A percentile compares a stretch with the other conserved stretches of the same genome.
Evolutionary conservation across 2,888 invertebrate species (phyloP).

Genomic region (Yponomeuta evonymella): DNA sequence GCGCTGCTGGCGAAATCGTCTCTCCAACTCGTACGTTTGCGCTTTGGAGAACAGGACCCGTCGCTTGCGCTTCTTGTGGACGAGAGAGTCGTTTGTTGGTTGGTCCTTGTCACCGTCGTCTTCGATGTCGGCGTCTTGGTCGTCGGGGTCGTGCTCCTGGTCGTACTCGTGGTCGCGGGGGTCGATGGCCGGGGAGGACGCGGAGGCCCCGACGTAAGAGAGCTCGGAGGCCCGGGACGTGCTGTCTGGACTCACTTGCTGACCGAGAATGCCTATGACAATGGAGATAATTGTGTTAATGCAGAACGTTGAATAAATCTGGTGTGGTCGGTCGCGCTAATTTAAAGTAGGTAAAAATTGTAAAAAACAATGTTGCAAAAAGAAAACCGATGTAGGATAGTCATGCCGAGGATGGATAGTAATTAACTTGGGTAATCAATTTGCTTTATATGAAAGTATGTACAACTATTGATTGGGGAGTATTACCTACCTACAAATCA

Average conservation of each 20-base stretch:
- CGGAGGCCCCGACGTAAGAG: constrained; percentile 70
- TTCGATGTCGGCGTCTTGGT: constrained; percentile 77
- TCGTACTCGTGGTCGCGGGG: constrained; percentile 51
- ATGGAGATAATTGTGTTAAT: constrained; percentile 27
- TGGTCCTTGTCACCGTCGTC: constrained; percentile 55
- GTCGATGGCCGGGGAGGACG: constrained; percentile 55
- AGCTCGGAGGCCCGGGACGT: constrained; percentile 90
- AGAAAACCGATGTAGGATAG: too few relatives aligned
- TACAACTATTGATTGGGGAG: too few relatives aligned
- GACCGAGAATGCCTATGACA: constrained; percentile 73
- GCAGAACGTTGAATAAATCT: neutral
- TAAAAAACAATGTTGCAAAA: too few relatives aligned
- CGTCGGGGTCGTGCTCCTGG: constrained; percentile 63
- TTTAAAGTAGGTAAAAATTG: too few relatives aligned
- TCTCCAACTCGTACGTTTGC: constrained; percentile 96
- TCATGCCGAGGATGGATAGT: too few relatives aligned
- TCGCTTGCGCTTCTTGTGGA: constrained; percentile 94
- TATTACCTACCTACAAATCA: too few relatives aligned
- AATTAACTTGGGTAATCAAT: too few relatives aligned
- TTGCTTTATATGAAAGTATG: too few relatives aligned
- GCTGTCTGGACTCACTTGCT: constrained; percentile 89
- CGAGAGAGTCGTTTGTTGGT: constrained; percentile 60
- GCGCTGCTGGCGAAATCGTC: constrained; percentile 95
- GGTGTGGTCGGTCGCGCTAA: too few relatives aligned
- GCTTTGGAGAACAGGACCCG: constrained; percentile 98